These are phyloP conservation scores for Thymelicus sylvestris DNA, from an alignment of 2,888 invertebrate species.

Conservation along the genomic window DNA sequence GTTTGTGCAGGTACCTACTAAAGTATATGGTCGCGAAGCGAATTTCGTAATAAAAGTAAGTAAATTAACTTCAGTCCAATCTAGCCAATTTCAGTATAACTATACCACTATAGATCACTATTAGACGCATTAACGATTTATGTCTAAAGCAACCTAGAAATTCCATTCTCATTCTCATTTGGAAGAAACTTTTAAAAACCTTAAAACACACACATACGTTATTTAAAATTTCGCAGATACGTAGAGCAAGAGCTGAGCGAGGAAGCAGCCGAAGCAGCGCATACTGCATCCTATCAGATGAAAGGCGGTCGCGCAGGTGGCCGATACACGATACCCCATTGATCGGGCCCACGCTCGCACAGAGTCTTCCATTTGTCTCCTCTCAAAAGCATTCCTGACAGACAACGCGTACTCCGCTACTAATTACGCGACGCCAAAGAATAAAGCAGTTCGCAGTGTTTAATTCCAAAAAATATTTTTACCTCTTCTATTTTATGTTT, in stretches of 20 bases:
- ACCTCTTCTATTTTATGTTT: too few species aligned
- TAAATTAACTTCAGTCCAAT: too few species aligned
- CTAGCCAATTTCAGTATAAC: too few species aligned
- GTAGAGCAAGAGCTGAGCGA: constrained; percentile 8
- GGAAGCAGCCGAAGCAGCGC: constrained; percentile 42
- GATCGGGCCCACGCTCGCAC: constrained; percentile 62
- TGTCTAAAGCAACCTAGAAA: too few species aligned
- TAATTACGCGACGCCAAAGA: constrained; percentile 76
- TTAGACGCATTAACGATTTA: too few species aligned
- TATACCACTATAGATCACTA: too few species aligned
- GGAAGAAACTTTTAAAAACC: too few species aligned
- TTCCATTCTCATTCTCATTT: too few species aligned
- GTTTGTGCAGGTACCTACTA: too few species aligned
- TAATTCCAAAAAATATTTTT: too few species aligned
- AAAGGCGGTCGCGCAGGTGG: constrained; percentile 75
- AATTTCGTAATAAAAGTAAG: too few species aligned
- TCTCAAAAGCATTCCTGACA: constrained; percentile 79
- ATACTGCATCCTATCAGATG: constrained; percentile 45
- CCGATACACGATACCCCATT: constrained; percentile 82
- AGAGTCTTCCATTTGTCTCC: constrained; percentile 74
- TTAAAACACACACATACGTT: background rate
- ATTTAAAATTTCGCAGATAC: constrained; percentile 44
- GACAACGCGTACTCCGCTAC: constrained; percentile 78
- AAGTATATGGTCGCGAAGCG: too few species aligned
- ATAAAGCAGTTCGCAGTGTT: constrained; percentile 45